Evolutionary conservation across 2,888 invertebrate species (phyloP).

Genomic region (Synergus laeviventris): DNA sequence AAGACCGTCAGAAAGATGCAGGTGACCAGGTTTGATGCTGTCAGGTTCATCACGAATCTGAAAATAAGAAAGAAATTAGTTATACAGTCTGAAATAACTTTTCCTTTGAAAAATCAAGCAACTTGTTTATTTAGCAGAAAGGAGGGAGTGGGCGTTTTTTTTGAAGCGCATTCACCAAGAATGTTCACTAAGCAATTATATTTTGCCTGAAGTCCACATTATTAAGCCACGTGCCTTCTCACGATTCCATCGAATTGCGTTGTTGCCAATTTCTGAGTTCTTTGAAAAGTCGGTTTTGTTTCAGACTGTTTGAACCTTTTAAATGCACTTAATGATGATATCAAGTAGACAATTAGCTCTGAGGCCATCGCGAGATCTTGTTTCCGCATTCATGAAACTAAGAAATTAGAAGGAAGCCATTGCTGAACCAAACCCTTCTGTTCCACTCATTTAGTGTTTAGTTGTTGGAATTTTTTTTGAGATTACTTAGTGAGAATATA

Average conservation of each 20-base stretch:
- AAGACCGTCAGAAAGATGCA: slow-evolving; percentile 76
- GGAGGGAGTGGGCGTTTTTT: not conserved
- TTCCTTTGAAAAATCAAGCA: not conserved
- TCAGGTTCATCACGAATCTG: slow-evolving; percentile 83
- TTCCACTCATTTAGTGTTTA: not conserved
- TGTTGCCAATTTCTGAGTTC: slow-evolving; percentile 16
- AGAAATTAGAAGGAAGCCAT: not conserved
- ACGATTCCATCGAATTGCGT: slow-evolving; percentile 10
- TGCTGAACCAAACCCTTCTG: slow-evolving; percentile 13
- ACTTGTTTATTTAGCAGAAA: not conserved
- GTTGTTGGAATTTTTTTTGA: no score
- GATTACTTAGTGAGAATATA: no score
- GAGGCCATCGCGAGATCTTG: slow-evolving; percentile 1
- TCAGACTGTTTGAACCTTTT: slow-evolving; percentile 1
- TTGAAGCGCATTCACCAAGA: not conserved
- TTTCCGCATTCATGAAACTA: slow-evolving; percentile 18
- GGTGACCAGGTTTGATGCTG: slow-evolving; percentile 79
- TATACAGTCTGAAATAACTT: not conserved
- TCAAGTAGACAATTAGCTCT: slow-evolving; percentile 27
- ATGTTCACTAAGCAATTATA: slow-evolving; percentile 2
- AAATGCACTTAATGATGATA: slow-evolving; percentile 7
- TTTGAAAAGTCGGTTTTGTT: not conserved
- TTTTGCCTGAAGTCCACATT: slow-evolving; percentile 1
- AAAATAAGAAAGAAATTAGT: slow-evolving; percentile 54
- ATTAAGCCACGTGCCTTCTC: slow-evolving; percentile 6